These are phyloP conservation scores for Dioctria rufipes DNA, from an alignment of 2,888 invertebrate genomes.

Conservation along the genomic window DNA sequence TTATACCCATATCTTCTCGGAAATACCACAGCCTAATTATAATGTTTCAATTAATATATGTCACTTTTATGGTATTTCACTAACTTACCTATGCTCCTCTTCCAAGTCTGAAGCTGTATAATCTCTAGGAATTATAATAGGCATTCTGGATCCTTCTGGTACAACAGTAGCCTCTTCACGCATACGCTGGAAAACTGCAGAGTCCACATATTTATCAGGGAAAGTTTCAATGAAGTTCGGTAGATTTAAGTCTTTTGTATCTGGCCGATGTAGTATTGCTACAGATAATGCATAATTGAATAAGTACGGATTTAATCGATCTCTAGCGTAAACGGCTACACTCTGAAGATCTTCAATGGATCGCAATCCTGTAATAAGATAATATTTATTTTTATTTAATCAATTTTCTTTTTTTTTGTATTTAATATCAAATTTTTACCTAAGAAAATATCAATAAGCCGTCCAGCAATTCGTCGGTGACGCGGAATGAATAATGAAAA, in stretches of 20 bases:
- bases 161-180: slow-evolving; percentile 74
- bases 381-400: neutral
- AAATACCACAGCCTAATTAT: slow-evolving; percentile 78
- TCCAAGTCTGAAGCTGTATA: slow-evolving; percentile 81
- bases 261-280: slow-evolving; percentile 77
- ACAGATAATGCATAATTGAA: slow-evolving; percentile 84
- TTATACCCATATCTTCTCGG: slow-evolving; percentile 74
- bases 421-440: slow-evolving; percentile 67
- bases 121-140: slow-evolving; percentile 74
- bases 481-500: slow-evolving; percentile 79
- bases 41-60: neutral
- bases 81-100: slow-evolving; percentile 77
- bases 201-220: slow-evolving; percentile 76
- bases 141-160: slow-evolving; percentile 76
- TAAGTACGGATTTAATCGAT: slow-evolving; percentile 81
- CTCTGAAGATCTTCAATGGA: slow-evolving; percentile 78
- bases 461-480: slow-evolving; percentile 76
- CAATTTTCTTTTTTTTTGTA: neutral
- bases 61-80: neutral
- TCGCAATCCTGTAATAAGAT: slow-evolving; percentile 73
- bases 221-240: slow-evolving; percentile 76
- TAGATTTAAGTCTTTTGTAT: slow-evolving; percentile 74
- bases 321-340: slow-evolving; percentile 78
- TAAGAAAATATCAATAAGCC: slow-evolving; percentile 78
- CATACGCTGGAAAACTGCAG: slow-evolving; percentile 73